A percentile compares a stretch with the other conserved stretches of the same genome.
These are phyloP conservation scores for Cirrhinus molitorella DNA, from an alignment of 2,797 vertebrate species.

Conservation along the genomic window DNA sequence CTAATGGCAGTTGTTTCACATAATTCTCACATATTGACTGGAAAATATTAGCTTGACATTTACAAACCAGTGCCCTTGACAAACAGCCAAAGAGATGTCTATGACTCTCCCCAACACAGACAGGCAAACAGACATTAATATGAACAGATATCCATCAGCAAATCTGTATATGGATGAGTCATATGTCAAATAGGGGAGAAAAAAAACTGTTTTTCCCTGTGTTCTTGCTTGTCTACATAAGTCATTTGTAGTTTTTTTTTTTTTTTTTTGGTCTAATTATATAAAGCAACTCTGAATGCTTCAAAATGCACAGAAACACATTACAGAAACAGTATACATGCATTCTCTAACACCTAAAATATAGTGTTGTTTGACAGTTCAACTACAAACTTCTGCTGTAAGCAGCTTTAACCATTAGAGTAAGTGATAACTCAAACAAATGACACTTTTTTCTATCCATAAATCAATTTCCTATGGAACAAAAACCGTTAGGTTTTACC, in stretches of 20 bases:
- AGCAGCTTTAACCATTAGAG: slow-evolving; percentile 65
- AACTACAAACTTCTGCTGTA: slow-evolving; percentile 65
- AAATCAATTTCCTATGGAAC: slow-evolving; percentile 67
- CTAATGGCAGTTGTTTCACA: neutral
- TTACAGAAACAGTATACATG: slow-evolving; percentile 30
- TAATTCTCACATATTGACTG: slow-evolving; percentile 3
- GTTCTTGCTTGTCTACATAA: neutral
- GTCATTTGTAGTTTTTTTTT: too few relatives aligned
- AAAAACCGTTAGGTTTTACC: slow-evolving; percentile 45
- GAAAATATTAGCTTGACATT: slow-evolving; percentile 46
- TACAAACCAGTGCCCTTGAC: slow-evolving; percentile 31
- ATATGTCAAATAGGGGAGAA: slow-evolving; percentile 25
- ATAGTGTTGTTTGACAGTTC: slow-evolving; percentile 56
- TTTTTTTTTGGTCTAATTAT: slow-evolving; percentile 13
- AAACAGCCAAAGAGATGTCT: slow-evolving; percentile 22
- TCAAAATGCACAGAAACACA: neutral
- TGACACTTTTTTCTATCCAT: slow-evolving; percentile 56
- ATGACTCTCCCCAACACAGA: slow-evolving; percentile 37
- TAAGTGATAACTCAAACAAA: slow-evolving; percentile 74
- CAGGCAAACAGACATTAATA: slow-evolving; percentile 40
- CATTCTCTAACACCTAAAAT: slow-evolving; percentile 54
- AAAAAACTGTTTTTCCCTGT: neutral
- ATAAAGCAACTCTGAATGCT: neutral
- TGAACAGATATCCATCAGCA: slow-evolving; percentile 38
- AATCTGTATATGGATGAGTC: slow-evolving; percentile 27